phyloP scores from a whole-genome alignment of 2,888 invertebrate species.

The Ectemnius lituratus region DNA sequence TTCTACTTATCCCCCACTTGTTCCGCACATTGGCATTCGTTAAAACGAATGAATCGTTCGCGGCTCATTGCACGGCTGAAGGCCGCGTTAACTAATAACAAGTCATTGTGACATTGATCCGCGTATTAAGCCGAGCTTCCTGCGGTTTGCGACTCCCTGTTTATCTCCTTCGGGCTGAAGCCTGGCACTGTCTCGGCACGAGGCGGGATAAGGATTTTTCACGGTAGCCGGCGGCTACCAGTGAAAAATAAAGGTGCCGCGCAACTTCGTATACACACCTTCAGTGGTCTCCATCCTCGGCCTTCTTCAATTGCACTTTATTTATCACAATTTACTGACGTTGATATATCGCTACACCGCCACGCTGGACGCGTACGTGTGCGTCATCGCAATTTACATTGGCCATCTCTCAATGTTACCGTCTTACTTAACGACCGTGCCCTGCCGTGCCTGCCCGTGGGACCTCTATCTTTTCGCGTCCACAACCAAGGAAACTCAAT shows the following conservation, averaged over 20 bases:
- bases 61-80: constrained; percentile 33
- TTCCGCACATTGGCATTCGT: constrained; percentile 21
- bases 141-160: neutral
- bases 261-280: neutral
- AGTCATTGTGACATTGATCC: constrained; percentile 41
- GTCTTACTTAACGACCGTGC: constrained; percentile 72
- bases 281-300: constrained; percentile 24
- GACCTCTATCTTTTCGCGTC: constrained; percentile 30
- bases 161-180: neutral
- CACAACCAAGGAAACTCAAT: constrained; percentile 42
- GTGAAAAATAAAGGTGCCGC: constrained; percentile 4
- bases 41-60: constrained; percentile 43
- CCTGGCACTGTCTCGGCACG: neutral
- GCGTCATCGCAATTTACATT: constrained; percentile 75
- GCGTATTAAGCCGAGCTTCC: constrained; percentile 13
- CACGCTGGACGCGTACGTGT: constrained; percentile 65
- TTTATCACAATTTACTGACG: constrained; percentile 76
- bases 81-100: constrained; percentile 41
- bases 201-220: constrained; percentile 14
- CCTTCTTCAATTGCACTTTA: constrained; percentile 74
- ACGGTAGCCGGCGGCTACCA: neutral
- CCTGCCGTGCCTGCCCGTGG: constrained; percentile 41
- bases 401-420: constrained; percentile 75
- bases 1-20: neutral
- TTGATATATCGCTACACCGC: constrained; percentile 73